Percentiles rank a stretch among this genome's conserved stretches.
Evolutionary conservation across 2,113 vertebrate species (phyloP).

Genomic region (Vimba vimba): DNA sequence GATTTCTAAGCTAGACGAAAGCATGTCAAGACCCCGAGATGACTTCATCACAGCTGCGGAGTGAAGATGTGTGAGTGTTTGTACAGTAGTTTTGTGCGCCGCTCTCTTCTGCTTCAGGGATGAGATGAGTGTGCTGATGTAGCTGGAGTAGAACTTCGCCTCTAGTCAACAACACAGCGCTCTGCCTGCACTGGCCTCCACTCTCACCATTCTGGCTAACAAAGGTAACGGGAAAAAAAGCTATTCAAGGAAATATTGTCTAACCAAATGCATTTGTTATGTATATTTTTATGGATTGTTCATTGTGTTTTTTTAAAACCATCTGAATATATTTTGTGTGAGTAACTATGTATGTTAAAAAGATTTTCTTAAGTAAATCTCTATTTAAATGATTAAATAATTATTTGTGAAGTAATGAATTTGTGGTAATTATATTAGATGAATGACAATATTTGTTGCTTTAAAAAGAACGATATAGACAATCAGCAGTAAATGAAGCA

Average conservation of each 20-base stretch:
- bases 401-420: not conserved
- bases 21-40: slow-evolving; percentile 29
- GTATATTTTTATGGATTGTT: not conserved
- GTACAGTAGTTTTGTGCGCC: slow-evolving; percentile 25
- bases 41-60: slow-evolving; percentile 44
- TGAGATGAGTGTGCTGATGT: slow-evolving; percentile 32
- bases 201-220: not conserved
- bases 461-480: not conserved
- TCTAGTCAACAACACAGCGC: slow-evolving; percentile 13
- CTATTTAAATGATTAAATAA: not conserved
- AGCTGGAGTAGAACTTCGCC: slow-evolving; percentile 23
- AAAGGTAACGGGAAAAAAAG: slow-evolving; percentile 17
- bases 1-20: slow-evolving; percentile 27
- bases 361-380: not conserved
- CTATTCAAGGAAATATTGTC: not conserved
- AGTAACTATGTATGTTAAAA: not conserved
- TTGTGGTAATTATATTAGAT: not conserved
- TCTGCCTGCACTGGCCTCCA: not conserved
- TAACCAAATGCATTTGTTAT: not conserved
- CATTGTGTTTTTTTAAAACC: not conserved
- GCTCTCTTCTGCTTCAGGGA: slow-evolving; percentile 38
- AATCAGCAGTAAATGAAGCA: no score
- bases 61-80: slow-evolving; percentile 31
- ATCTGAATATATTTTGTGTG: not conserved
- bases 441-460: not conserved